Evolutionary conservation across 2,797 vertebrate genomes (phyloP).

Genomic region (Muraenolepis orangiensis): DNA sequence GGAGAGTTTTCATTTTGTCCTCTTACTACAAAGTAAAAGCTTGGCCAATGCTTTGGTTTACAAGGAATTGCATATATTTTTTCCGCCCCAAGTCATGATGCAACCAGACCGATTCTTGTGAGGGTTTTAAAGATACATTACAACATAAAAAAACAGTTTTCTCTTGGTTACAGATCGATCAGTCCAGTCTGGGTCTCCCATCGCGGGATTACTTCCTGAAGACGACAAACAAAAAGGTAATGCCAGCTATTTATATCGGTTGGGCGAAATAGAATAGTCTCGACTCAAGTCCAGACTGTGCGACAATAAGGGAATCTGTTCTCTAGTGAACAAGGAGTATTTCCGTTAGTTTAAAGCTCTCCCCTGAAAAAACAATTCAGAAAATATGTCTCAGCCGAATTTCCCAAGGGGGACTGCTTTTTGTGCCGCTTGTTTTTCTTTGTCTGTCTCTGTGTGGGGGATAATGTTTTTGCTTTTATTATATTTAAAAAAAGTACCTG

Average conservation of each 20-base stretch:
- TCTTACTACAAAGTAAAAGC: conserved; percentile 1
- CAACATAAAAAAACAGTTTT: neutral
- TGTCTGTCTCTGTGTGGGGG: neutral
- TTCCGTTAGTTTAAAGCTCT: neutral
- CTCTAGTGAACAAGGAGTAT: neutral
- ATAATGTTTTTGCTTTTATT: neutral
- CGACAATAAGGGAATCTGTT: neutral
- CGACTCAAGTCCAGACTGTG: neutral
- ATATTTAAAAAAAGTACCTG: conserved; percentile 92
- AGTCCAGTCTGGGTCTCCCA: conserved; percentile 89
- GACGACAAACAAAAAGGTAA: conserved; percentile 94
- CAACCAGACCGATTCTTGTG: neutral
- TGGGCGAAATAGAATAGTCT: neutral
- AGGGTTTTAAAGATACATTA: too few relatives aligned
- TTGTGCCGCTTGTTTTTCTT: neutral
- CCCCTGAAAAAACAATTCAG: conserved; percentile 18
- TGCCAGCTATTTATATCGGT: neutral
- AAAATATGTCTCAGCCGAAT: conserved; percentile 24
- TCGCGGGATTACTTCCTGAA: conserved; percentile 97
- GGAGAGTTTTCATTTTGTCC: neutral
- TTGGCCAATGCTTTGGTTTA: conserved; percentile 20
- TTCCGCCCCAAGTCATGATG: too few relatives aligned
- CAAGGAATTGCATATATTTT: neutral
- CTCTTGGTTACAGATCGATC: conserved; percentile 79
- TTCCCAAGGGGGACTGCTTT: conserved; percentile 4